Evolutionary conservation across 2,888 invertebrate genomes (phyloP), one percentile per base, ranked within the genome.

Genomic region (Heliconius ismenius): DNA sequence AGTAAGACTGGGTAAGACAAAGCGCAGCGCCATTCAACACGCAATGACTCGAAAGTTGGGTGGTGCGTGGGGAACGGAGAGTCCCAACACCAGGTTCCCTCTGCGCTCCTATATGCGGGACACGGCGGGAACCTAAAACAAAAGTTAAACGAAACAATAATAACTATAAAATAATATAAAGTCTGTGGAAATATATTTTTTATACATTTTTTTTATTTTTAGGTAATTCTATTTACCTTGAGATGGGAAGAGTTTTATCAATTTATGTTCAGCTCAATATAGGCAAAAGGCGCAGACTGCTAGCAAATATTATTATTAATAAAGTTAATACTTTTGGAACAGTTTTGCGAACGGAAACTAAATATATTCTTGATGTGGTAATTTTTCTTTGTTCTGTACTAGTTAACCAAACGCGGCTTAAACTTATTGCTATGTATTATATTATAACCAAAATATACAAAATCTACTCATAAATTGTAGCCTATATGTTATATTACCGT

Each of bases 291-390:
- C 32, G n/a, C 9, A 15, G 15, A 13, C 58, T 58, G 13, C 32
- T 70, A 13, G 70, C 70, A 7, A 28, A 58, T 28, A n/a, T 70
- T 36, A 70, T 70, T 24, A 70, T 70, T 4, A 70, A 70, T 21
- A 70, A 58, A 70, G 28, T 70, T 7, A 24, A 58, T 13, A 3
- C 13, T 13, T 70, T 13, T 15, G 28, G 15, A 32, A 58, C 0
- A 7, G 58, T 58, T 6, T 32, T 15, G 1, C 0, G 0, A 3
- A 36, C 9, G 7, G 54, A 32, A 32, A 32, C 32, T 58, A 3
- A 3, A 9, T 10, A 58, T 3, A 58, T 70, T 24, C 58, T 58
- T 4, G 24, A 70, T n/a, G 10, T 32, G 58, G 70, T 70, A 58
- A n/a, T 7, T n/a, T n/a, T 13, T 32, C 3, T 26, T 26, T 62